Evolutionary conservation across 2,113 vertebrate genomes (phyloP).

Genomic region (Cygnus buccinator): DNA sequence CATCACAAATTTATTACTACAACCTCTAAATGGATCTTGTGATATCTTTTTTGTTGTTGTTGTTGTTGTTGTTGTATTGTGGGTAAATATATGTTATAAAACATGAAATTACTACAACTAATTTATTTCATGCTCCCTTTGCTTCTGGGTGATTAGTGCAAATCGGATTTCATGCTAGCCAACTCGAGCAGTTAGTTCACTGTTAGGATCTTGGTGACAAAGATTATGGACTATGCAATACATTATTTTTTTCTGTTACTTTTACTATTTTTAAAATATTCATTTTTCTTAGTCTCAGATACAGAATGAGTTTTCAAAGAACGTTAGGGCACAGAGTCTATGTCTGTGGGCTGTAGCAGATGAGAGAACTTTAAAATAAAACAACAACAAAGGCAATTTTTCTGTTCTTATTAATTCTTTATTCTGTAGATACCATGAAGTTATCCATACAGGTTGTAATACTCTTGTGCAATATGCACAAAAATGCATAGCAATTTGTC

Average conservation of each 20-base stretch:
- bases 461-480: neutral
- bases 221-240: neutral
- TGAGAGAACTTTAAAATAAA: neutral
- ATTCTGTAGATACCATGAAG: neutral
- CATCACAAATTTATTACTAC: neutral
- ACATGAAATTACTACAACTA: neutral
- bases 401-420: neutral
- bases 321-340: neutral
- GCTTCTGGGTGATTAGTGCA: neutral
- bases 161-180: constrained; percentile 12
- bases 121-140: constrained; percentile 3
- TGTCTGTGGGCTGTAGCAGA: neutral
- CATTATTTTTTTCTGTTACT: neutral
- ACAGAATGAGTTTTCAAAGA: constrained; percentile 10
- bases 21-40: neutral
- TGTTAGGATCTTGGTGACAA: neutral
- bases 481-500: neutral
- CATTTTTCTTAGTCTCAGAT: neutral
- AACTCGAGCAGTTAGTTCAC: neutral
- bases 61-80: neutral
- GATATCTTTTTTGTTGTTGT: neutral
- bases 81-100: neutral
- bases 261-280: neutral
- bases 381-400: neutral
- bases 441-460: neutral